phyloP scores from a whole-genome alignment of 2,797 vertebrate species.

The Notamacropus eugenii region DNA sequence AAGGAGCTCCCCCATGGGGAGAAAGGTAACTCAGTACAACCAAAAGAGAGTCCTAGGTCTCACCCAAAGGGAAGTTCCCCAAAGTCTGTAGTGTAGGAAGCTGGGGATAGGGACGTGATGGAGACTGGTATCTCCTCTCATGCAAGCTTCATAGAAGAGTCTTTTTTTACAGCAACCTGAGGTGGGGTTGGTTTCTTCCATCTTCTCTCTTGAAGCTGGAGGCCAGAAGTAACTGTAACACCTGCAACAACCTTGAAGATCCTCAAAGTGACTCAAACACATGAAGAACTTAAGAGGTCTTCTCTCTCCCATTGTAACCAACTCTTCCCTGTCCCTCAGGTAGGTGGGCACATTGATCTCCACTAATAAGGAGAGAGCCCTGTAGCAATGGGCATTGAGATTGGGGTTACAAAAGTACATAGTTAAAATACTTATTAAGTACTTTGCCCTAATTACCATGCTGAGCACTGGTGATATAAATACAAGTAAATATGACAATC shows the following conservation, averaged over 20 bases:
- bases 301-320: no score
- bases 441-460: no score
- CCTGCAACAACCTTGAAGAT: neutral
- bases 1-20: neutral
- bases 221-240: neutral
- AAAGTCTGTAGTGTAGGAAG: neutral
- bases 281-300: no score
- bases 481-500: neutral
- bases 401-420: no score
- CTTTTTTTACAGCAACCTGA: neutral
- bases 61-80: neutral
- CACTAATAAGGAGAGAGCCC: neutral
- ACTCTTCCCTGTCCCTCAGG: no score
- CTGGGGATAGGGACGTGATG: neutral
- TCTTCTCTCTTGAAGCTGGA: neutral
- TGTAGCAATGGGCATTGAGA: neutral
- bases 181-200: neutral
- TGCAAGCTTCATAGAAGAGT: neutral
- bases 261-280: neutral
- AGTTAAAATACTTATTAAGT: no score
- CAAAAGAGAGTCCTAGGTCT: neutral
- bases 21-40: neutral
- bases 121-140: neutral
- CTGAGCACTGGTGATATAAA: neutral
- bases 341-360: neutral